Evolutionary conservation across 2,888 invertebrate species (phyloP).

Genomic region (Vesta saturnalis): DNA sequence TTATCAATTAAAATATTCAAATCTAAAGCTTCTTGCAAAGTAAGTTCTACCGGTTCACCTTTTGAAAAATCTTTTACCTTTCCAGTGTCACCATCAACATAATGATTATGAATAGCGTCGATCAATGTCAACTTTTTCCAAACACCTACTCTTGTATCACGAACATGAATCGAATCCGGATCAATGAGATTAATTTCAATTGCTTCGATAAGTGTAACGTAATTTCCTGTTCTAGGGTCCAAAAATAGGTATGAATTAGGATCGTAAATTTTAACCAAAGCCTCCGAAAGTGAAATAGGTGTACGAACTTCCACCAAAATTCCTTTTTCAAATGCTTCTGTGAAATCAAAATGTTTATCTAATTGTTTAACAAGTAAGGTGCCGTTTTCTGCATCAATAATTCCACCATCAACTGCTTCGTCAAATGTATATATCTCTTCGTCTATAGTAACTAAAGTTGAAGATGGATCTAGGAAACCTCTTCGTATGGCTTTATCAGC

Average conservation of each 20-base stretch:
- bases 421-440: conserved; percentile 86
- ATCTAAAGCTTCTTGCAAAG: conserved; percentile 80
- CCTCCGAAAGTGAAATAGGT: conserved; percentile 84
- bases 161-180: conserved; percentile 83
- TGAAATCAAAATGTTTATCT: conserved; percentile 75
- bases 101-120: conserved; percentile 80
- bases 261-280: conserved; percentile 82
- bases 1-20: conserved; percentile 83
- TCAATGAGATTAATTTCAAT: conserved; percentile 84
- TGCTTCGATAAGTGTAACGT: conserved; percentile 83
- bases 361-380: conserved; percentile 70
- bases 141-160: conserved; percentile 78
- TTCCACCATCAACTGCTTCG: conserved; percentile 80
- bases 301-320: conserved; percentile 82
- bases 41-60: conserved; percentile 72
- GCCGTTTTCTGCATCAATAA: conserved; percentile 80
- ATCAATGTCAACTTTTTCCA: conserved; percentile 81
- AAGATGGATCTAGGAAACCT: conserved; percentile 85
- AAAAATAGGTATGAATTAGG: conserved; percentile 82
- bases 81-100: conserved; percentile 77
- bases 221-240: conserved; percentile 82
- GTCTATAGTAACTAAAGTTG: conserved; percentile 85
- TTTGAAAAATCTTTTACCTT: conserved; percentile 75
- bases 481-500: conserved; percentile 86
- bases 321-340: conserved; percentile 87